These are phyloP conservation scores for Aplidium turbinatum DNA, from an alignment of 23 tunicate species.

Conservation along the genomic window DNA sequence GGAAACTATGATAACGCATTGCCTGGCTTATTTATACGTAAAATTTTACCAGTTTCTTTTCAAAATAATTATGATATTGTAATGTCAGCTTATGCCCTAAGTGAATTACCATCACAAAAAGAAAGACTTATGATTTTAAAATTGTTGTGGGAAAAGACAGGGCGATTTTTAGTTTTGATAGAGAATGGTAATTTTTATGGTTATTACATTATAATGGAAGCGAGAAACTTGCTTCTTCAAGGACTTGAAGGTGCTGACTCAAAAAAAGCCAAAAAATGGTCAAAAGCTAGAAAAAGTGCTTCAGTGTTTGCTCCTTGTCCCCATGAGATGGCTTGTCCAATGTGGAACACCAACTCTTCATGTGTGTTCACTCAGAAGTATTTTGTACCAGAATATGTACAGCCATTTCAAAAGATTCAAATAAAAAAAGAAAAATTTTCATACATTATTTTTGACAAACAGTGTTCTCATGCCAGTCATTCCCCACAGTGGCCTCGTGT, in stretches of 20 bases:
- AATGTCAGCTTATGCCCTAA: conserved; percentile 57
- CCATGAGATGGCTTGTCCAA: conserved; percentile 62
- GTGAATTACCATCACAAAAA: conserved; percentile 72
- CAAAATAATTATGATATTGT: conserved; percentile 69
- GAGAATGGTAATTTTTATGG: conserved; percentile 82
- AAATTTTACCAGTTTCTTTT: conserved; percentile 66
- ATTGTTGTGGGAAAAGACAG: conserved; percentile 77
- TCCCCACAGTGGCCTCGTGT: conserved; percentile 45
- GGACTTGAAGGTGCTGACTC: conserved; percentile 53
- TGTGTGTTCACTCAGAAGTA: conserved; percentile 66
- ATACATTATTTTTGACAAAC: conserved; percentile 28
- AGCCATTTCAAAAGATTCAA: conserved; percentile 1
- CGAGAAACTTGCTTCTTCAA: conserved; percentile 62
- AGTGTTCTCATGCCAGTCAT: not conserved
- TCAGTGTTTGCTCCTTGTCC: conserved; percentile 81
- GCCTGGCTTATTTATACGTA: conserved; percentile 68
- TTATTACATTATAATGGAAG: conserved; percentile 75
- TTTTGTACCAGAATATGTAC: conserved; percentile 49
- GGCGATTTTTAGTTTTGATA: conserved; percentile 62
- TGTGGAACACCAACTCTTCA: conserved; percentile 30
- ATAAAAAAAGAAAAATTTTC: conserved; percentile 13
- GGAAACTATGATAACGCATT: conserved; percentile 43
- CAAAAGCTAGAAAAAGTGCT: conserved; percentile 23
- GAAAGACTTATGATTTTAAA: conserved; percentile 67
- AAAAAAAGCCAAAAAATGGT: conserved; percentile 26